Evolutionary conservation across 1,140 invertebrate genomes (phyloP).

Genomic region (Magallana angulata): DNA sequence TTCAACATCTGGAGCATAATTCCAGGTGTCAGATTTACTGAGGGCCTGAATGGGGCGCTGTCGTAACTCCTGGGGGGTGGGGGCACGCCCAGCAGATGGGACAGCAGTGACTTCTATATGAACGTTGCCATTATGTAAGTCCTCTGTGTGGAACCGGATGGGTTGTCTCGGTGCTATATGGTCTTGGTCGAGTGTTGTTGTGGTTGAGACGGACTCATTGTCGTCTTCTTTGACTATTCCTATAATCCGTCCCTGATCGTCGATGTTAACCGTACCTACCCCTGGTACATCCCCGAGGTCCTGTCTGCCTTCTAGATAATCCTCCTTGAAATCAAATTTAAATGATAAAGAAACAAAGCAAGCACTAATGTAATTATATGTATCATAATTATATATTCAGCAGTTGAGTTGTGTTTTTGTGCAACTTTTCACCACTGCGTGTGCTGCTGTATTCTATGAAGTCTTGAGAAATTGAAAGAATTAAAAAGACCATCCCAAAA

Average conservation of each 20-base stretch:
- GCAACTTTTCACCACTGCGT: too few species aligned
- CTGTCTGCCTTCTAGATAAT: not conserved
- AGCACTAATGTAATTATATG: too few species aligned
- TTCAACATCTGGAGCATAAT: constrained; percentile 58
- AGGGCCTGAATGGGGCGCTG: constrained; percentile 53
- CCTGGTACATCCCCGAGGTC: constrained; percentile 1
- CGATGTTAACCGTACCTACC: not conserved
- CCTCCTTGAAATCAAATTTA: not conserved
- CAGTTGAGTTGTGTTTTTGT: too few species aligned
- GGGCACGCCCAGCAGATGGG: constrained; percentile 56
- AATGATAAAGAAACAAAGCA: too few species aligned
- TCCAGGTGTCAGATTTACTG: constrained; percentile 62
- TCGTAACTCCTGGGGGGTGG: constrained; percentile 44
- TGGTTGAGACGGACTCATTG: not conserved
- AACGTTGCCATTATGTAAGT: constrained; percentile 56
- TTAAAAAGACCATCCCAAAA: too few species aligned
- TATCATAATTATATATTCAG: too few species aligned
- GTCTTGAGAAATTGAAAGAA: too few species aligned
- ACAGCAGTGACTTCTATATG: constrained; percentile 64
- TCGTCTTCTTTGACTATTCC: constrained; percentile 20
- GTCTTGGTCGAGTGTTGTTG: not conserved
- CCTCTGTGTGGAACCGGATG: constrained; percentile 56
- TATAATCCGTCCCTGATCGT: constrained; percentile 13
- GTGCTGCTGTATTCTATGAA: too few species aligned
- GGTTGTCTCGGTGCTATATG: constrained; percentile 26